phyloP scores from a whole-genome alignment of 2,888 invertebrate species.

The Callinectes sapidus region DNA sequence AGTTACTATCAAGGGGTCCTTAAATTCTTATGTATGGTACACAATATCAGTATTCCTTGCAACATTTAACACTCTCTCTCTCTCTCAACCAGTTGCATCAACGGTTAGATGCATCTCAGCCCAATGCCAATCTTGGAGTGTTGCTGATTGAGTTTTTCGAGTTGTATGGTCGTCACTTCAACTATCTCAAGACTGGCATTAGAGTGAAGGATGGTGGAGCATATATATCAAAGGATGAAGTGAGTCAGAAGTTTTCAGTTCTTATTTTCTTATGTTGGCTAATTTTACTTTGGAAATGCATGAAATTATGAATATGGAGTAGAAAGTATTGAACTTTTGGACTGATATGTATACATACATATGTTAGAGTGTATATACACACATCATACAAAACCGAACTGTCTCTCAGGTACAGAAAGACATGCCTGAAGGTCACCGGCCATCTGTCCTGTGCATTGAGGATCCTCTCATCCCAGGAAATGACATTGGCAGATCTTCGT shows the following conservation, averaged over 20 bases:
- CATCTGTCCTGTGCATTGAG: constrained; percentile 96
- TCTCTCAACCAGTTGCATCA: constrained; percentile 85
- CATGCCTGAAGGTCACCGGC: constrained; percentile 95
- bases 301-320: neutral
- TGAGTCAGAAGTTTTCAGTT: constrained; percentile 74
- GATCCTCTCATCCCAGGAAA: constrained; percentile 97
- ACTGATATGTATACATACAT: neutral
- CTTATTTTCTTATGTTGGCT: neutral
- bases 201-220: constrained; percentile 94
- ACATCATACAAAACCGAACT: too few relatives aligned
- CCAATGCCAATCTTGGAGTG: constrained; percentile 89
- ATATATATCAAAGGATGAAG: constrained; percentile 94
- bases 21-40: neutral
- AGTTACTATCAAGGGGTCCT: neutral
- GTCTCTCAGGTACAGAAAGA: constrained; percentile 83
- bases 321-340: neutral
- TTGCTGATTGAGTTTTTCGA: constrained; percentile 97
- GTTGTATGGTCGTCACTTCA: constrained; percentile 96
- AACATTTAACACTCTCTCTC: neutral
- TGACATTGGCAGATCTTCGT: constrained; percentile 98
- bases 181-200: constrained; percentile 95
- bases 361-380: neutral
- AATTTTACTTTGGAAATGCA: neutral
- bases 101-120: constrained; percentile 83
- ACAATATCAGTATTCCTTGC: neutral